Evolutionary conservation across 2,888 invertebrate species (phyloP).

Genomic region (Podabrus alpinus): DNA sequence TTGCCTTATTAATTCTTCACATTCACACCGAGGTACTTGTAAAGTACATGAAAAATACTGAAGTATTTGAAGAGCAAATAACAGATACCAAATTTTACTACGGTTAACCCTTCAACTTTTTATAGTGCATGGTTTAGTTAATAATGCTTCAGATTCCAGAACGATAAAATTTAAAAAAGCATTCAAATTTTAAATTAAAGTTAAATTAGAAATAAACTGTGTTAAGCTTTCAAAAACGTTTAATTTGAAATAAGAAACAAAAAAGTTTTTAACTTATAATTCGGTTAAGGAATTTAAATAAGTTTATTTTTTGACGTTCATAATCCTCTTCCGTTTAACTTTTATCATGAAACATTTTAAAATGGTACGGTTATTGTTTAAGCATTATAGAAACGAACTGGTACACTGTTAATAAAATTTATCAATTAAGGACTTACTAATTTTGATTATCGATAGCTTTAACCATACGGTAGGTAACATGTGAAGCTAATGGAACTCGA

Average conservation of each 20-base stretch:
- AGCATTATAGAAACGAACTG: background rate
- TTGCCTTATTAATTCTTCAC: background rate
- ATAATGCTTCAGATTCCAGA: background rate
- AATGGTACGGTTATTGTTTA: background rate
- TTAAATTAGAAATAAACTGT: background rate
- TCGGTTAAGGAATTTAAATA: background rate
- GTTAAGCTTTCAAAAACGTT: background rate
- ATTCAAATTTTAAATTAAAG: background rate
- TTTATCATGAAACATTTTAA: background rate
- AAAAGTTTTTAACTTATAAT: background rate
- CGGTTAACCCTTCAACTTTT: background rate
- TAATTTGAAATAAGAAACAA: background rate
- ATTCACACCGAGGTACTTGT: background rate
- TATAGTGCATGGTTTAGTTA: background rate
- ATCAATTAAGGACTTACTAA: slow-evolving; percentile 18
- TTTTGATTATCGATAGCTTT: slow-evolving; percentile 22
- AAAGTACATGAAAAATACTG: background rate
- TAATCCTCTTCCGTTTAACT: background rate
- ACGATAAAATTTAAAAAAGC: background rate
- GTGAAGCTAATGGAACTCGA: slow-evolving; percentile 27
- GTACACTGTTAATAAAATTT: background rate
- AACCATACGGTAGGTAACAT: slow-evolving; percentile 22
- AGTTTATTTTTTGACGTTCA: background rate
- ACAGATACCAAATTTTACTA: background rate
- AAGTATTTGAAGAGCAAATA: background rate